Percentiles rank a stretch among this genome's conserved stretches.
Evolutionary conservation across 2,797 vertebrate genomes (phyloP).

Genomic region (Esox masquinongy): DNA sequence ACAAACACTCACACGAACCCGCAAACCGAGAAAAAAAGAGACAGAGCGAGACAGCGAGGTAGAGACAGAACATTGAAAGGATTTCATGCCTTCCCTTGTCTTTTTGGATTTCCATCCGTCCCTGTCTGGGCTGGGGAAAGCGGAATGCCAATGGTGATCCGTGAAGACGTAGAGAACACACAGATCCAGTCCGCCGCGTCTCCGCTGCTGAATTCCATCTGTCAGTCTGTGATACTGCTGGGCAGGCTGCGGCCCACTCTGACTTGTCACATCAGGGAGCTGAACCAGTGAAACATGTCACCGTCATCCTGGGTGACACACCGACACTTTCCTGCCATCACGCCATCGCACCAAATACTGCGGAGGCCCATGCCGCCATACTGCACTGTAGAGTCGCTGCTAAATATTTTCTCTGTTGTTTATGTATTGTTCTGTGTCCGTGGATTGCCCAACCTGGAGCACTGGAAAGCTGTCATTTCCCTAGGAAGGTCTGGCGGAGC

Average conservation of each 20-base stretch:
- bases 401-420: too few relatives aligned
- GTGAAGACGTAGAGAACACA: conserved; percentile 23
- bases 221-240: background rate
- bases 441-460: too few relatives aligned
- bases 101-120: conserved; percentile 8
- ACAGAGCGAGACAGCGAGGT: conserved; percentile 44
- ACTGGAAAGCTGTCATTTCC: too few relatives aligned
- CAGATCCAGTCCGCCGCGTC: background rate
- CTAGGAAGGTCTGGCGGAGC: too few relatives aligned
- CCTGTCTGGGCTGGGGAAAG: conserved; percentile 51
- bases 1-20: conserved; percentile 26
- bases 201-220: background rate
- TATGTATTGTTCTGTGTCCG: too few relatives aligned
- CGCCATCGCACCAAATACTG: background rate
- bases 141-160: conserved; percentile 32
- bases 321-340: background rate
- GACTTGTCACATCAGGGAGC: background rate
- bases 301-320: background rate
- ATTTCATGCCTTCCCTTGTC: conserved; percentile 61
- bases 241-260: background rate
- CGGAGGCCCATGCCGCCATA: too few relatives aligned
- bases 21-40: conserved; percentile 32
- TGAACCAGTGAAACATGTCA: background rate
- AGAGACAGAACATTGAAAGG: conserved; percentile 57
- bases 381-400: background rate